Conservation (phyloP, 2,888 invertebrate species). For the Caenorhabditis sinica region DNA sequence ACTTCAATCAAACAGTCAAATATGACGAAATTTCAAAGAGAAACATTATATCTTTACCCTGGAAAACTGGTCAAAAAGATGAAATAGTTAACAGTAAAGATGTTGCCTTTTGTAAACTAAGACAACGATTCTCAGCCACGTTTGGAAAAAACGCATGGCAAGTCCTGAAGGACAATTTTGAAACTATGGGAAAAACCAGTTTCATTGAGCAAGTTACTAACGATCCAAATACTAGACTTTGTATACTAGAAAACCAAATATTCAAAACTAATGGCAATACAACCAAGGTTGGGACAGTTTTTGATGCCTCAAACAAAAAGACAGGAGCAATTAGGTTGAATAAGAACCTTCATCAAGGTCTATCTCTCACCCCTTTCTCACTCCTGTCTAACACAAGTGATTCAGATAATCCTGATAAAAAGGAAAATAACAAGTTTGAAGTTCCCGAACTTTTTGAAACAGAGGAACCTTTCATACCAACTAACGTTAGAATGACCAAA, state of each 20-base stretch:
- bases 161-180: too few relatives aligned
- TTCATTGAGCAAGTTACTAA: too few relatives aligned
- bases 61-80: constrained; percentile 1
- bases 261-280: constrained; percentile 5
- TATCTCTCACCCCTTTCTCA: constrained; percentile 11
- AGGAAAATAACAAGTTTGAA: neutral
- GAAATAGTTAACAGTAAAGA: constrained; percentile 7
- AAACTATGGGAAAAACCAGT: too few relatives aligned
- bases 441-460: neutral
- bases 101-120: too few relatives aligned
- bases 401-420: neutral
- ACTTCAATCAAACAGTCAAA: neutral
- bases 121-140: too few relatives aligned
- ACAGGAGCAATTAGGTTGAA: too few relatives aligned
- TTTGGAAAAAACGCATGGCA: too few relatives aligned
- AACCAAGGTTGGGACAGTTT: constrained; percentile 6
- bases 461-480: neutral
- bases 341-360: too few relatives aligned
- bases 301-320: too few relatives aligned
- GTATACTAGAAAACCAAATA: neutral
- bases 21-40: neutral
- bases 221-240: too few relatives aligned
- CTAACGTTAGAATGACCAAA: neutral
- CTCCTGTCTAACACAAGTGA: neutral
- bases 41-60: neutral